phyloP scores from a whole-genome alignment of 2,888 invertebrate species.

The Camponotus fellah region DNA sequence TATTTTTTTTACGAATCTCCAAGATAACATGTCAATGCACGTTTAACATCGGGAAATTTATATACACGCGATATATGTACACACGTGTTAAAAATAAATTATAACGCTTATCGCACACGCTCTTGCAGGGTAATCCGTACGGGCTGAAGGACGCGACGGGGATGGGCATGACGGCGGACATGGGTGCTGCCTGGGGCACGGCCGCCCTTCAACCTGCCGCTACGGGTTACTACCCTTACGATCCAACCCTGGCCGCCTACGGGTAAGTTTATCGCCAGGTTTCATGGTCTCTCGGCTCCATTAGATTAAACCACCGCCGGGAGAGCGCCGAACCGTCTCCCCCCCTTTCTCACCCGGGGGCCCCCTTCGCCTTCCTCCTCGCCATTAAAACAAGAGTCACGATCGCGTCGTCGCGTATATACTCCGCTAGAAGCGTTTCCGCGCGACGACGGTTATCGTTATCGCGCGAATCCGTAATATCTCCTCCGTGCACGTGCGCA shows the following conservation, averaged over 20 bases:
- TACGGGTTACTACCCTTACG: constrained; percentile 97
- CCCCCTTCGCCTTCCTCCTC: constrained; percentile 41
- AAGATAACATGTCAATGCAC: constrained; percentile 1
- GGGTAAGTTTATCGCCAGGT: constrained; percentile 90
- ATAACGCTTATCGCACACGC: constrained; percentile 54
- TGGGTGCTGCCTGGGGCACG: constrained; percentile 95
- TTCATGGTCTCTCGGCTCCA: constrained; percentile 77
- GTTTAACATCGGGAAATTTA: constrained; percentile 22
- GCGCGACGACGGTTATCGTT: constrained; percentile 72
- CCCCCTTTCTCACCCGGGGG: constrained; percentile 37
- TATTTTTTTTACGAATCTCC: neutral
- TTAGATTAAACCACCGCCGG: constrained; percentile 76
- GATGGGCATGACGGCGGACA: constrained; percentile 93
- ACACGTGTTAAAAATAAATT: constrained; percentile 45
- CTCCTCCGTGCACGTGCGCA: constrained; percentile 44
- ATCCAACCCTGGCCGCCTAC: constrained; percentile 96
- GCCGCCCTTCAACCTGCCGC: constrained; percentile 94
- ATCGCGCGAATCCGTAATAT: constrained; percentile 76
- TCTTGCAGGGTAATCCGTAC: constrained; percentile 94
- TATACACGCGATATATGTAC: constrained; percentile 18
- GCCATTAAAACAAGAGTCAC: constrained; percentile 77
- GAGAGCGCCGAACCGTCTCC: constrained; percentile 32
- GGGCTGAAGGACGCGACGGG: constrained; percentile 92
- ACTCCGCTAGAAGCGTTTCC: constrained; percentile 50
- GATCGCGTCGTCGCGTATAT: constrained; percentile 67